Conservation (phyloP, 2,797 vertebrate genomes). For the Loris lydekkerianus region DNA sequence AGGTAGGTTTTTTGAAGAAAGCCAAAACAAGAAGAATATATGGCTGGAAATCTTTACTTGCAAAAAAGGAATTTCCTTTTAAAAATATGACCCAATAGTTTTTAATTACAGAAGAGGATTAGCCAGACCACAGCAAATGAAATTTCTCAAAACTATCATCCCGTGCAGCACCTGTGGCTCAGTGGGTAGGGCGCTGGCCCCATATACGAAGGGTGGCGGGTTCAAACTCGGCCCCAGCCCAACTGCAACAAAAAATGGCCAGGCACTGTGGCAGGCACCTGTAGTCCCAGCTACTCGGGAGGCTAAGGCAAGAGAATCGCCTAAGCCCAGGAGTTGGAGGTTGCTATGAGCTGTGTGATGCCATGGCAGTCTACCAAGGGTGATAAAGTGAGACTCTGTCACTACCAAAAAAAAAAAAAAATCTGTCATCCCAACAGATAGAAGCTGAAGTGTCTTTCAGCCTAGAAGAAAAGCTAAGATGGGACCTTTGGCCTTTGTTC, state of each 20-base stretch:
- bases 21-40: not conserved
- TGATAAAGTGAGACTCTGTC: too few species aligned
- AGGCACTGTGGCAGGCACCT: too few species aligned
- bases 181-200: too few species aligned
- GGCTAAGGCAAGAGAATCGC: too few species aligned
- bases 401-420: not conserved
- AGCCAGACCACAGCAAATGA: not conserved
- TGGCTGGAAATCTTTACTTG: not conserved
- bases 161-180: not conserved
- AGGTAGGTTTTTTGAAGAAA: not conserved
- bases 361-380: too few species aligned
- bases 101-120: not conserved
- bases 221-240: too few species aligned
- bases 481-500: not conserved
- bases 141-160: constrained; percentile 21
- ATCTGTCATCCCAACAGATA: not conserved
- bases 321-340: too few species aligned
- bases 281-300: too few species aligned
- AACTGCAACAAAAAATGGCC: too few species aligned
- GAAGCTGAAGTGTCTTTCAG: not conserved
- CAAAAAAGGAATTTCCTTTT: constrained; percentile 28
- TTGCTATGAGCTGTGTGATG: too few species aligned
- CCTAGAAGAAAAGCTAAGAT: not conserved
- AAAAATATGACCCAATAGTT: not conserved
- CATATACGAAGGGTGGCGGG: too few species aligned